These are phyloP conservation scores for Pycnomerus fuliginosus DNA, from an alignment of 2,888 invertebrate species.

Conservation along the genomic window DNA sequence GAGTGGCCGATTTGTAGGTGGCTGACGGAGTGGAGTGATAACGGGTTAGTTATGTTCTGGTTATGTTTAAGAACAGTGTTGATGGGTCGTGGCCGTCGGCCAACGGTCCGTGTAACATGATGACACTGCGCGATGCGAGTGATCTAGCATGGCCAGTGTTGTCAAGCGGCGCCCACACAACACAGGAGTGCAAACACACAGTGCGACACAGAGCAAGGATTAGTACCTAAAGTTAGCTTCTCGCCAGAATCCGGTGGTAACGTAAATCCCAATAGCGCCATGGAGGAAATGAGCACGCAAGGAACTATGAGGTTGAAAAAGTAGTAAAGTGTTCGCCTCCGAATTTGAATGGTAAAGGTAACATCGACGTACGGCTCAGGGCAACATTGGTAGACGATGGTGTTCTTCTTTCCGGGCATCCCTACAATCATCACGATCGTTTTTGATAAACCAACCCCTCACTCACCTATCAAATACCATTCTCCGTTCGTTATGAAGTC, in stretches of 20 bases:
- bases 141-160: conserved; percentile 40
- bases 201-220: conserved; percentile 33
- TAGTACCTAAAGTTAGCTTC: conserved; percentile 88
- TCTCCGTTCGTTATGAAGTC: conserved; percentile 99
- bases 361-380: conserved; percentile 93
- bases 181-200: conserved; percentile 41
- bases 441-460: neutral
- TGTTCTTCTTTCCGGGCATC: conserved; percentile 90
- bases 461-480: conserved; percentile 97
- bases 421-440: conserved; percentile 57
- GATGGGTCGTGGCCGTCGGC: conserved; percentile 21
- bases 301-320: conserved; percentile 99
- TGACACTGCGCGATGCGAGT: conserved; percentile 40
- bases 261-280: conserved; percentile 97
- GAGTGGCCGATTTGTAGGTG: conserved; percentile 22
- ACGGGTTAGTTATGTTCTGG: conserved; percentile 9
- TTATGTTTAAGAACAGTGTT: neutral
- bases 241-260: conserved; percentile 97
- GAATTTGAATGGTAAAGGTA: conserved; percentile 95
- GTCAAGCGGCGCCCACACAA: conserved; percentile 42
- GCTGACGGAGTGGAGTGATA: conserved; percentile 22
- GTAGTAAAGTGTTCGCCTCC: conserved; percentile 95
- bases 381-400: conserved; percentile 89
- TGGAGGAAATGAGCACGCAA: conserved; percentile 96
- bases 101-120: conserved; percentile 26